phyloP scores from a whole-genome alignment of 2,113 vertebrate species.

The Sisor rabdophorus region DNA sequence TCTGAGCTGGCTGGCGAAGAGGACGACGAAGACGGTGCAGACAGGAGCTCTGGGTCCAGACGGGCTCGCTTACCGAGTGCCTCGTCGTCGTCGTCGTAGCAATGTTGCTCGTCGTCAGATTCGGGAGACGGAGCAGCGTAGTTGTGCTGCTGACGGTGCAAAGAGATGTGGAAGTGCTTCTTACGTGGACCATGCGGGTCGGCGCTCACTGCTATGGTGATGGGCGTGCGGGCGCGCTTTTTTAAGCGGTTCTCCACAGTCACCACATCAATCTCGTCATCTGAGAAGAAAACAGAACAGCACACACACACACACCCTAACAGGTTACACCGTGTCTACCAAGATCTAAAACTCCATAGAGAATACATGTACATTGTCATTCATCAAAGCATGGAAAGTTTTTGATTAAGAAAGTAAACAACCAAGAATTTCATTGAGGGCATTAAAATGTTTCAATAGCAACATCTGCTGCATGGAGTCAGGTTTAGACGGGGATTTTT shows the following conservation, averaged over 20 bases:
- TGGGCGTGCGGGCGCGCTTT: conserved; percentile 75
- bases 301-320: neutral
- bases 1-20: conserved; percentile 74
- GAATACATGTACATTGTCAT: no score
- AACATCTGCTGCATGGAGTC: no score
- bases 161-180: conserved; percentile 88
- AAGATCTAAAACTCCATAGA: neutral
- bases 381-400: no score
- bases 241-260: conserved; percentile 90
- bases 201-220: conserved; percentile 83
- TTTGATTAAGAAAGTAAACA: no score
- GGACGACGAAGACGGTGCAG: conserved; percentile 53
- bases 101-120: conserved; percentile 46
- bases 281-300: neutral
- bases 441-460: no score
- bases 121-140: conserved; percentile 89
- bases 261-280: conserved; percentile 91
- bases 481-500: no score
- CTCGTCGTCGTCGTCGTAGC: neutral
- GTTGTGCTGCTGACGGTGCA: conserved; percentile 95
- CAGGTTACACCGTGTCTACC: neutral
- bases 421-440: no score
- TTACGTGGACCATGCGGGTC: conserved; percentile 82
- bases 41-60: neutral
- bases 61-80: conserved; percentile 55